These are phyloP conservation scores for Rhyacophila evoluta DNA, from an alignment of 2,888 invertebrate genomes.

Conservation along the genomic window DNA sequence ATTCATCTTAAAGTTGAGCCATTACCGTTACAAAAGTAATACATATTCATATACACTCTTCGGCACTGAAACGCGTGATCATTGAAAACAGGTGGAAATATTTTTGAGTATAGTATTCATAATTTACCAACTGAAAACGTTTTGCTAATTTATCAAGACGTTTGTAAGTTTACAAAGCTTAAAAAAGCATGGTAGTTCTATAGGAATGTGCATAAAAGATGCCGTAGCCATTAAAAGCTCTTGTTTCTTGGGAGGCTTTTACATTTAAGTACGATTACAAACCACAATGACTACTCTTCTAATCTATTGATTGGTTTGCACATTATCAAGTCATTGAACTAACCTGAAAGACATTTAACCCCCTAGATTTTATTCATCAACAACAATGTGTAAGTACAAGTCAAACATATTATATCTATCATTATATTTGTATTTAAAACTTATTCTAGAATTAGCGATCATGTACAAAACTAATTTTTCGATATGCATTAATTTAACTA, in stretches of 20 bases:
- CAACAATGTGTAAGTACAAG: neutral
- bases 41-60: conserved; percentile 27
- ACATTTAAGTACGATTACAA: conserved; percentile 5
- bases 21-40: conserved; percentile 44
- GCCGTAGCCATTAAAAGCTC: neutral
- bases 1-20: conserved; percentile 47
- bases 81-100: conserved; percentile 47
- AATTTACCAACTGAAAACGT: conserved; percentile 46
- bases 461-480: too few species aligned
- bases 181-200: neutral
- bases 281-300: neutral
- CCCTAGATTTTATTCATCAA: too few species aligned
- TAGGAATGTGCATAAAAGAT: neutral
- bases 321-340: neutral
- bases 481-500: too few species aligned
- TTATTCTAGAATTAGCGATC: too few species aligned
- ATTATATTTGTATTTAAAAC: too few species aligned
- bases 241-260: neutral
- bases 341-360: neutral
- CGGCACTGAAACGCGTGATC: conserved; percentile 35
- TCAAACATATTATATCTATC: too few species aligned
- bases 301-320: neutral
- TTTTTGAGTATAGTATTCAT: conserved; percentile 40
- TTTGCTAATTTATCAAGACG: conserved; percentile 46
- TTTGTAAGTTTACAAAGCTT: conserved; percentile 31